phyloP scores from a whole-genome alignment of 2,888 invertebrate species.

The Cartodere bifasciata region DNA sequence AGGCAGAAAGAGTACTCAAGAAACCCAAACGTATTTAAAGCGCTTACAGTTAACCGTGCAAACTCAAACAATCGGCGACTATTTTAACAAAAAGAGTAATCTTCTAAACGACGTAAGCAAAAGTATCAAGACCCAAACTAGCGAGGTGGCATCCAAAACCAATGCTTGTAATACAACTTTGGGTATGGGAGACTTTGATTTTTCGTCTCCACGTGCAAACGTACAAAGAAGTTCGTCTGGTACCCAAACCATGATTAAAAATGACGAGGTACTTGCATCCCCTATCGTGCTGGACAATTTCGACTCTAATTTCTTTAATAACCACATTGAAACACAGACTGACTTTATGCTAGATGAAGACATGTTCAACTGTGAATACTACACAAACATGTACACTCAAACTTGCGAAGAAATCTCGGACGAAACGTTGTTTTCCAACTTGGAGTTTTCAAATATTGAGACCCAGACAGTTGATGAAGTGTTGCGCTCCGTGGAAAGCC shows the following conservation, averaged over 20 bases:
- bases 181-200: conserved; percentile 22
- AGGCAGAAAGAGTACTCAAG: conserved; percentile 20
- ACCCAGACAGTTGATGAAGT: conserved; percentile 49
- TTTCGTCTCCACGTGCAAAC: conserved; percentile 13
- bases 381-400: conserved; percentile 30
- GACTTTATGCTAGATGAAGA: conserved; percentile 33
- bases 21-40: conserved; percentile 28
- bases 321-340: conserved; percentile 50
- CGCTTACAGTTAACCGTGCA: conserved; percentile 23
- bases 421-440: conserved; percentile 33
- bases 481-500: conserved; percentile 46
- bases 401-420: conserved; percentile 40
- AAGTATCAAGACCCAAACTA: conserved; percentile 21
- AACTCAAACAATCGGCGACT: conserved; percentile 34
- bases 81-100: conserved; percentile 19
- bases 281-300: conserved; percentile 24
- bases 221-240: conserved; percentile 24
- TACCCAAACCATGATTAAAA: conserved; percentile 26
- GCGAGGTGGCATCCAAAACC: conserved; percentile 20
- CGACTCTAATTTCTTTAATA: conserved; percentile 33
- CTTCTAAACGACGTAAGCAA: conserved; percentile 10
- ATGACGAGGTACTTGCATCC: conserved; percentile 16
- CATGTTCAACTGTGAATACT: conserved; percentile 28
- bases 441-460: conserved; percentile 47
- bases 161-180: conserved; percentile 30